A percentile compares a stretch with the other conserved stretches of the same genome.
These are phyloP conservation scores for Aspidoscelis tigris DNA, from an alignment of 2,113 vertebrate genomes.

Conservation along the genomic window DNA sequence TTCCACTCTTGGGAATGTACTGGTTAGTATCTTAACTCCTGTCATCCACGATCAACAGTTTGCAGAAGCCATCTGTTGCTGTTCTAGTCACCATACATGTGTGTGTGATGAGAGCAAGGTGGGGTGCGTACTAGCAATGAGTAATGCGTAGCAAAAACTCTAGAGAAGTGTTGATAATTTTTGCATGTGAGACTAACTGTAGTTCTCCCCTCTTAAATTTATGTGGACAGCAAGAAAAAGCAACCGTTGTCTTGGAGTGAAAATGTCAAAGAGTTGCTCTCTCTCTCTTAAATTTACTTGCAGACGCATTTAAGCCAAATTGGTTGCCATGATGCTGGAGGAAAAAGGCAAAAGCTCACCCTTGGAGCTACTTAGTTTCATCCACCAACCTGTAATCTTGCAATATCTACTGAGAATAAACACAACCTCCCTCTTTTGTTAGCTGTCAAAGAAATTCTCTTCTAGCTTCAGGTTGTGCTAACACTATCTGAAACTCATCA, in stretches of 20 bases:
- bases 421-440: not conserved
- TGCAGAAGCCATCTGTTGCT: constrained; percentile 3
- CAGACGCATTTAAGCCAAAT: not conserved
- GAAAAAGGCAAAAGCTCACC: not conserved
- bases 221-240: not conserved
- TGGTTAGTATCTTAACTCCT: not conserved
- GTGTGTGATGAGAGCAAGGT: not conserved
- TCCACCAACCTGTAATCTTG: not conserved
- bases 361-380: not conserved
- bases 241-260: not conserved
- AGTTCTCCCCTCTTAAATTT: not conserved
- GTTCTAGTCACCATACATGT: not conserved
- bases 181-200: not conserved
- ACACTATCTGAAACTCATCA: not conserved
- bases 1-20: not conserved
- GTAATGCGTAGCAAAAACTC: not conserved
- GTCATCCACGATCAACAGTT: not conserved
- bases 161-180: not conserved
- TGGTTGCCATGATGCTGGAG: not conserved
- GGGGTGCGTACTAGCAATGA: not conserved
- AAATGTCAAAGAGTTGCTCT: not conserved
- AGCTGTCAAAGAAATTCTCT: not conserved
- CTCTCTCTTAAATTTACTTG: not conserved
- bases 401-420: not conserved
- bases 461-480: not conserved